These are phyloP conservation scores for Hepsetus odoe DNA, from an alignment of 2,113 vertebrate species.

Conservation along the genomic window DNA sequence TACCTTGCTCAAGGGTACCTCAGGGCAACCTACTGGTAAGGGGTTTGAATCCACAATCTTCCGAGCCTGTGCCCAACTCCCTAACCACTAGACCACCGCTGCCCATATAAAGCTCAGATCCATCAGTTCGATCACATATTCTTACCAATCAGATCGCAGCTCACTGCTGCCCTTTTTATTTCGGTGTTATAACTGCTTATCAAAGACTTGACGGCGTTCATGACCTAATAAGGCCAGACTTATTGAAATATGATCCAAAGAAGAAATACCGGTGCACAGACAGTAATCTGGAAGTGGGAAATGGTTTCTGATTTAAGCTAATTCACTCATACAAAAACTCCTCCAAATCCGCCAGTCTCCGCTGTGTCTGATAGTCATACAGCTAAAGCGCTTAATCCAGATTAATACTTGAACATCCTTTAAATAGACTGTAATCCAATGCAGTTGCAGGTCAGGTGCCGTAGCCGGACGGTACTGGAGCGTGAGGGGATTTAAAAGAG, in stretches of 20 bases:
- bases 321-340: conserved; percentile 1
- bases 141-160: no score
- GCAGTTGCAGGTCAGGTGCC: conserved; percentile 33
- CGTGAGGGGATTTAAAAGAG: background rate
- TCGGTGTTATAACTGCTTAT: no score
- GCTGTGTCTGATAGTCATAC: conserved; percentile 30
- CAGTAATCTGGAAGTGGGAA: background rate
- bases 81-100: no score
- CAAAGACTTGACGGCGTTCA: no score
- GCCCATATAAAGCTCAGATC: no score
- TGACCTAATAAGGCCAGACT: accelerated
- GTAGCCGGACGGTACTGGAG: background rate
- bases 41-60: no score
- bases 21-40: no score
- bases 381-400: conserved; percentile 47
- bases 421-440: conserved; percentile 57
- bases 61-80: no score
- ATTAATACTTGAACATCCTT: conserved; percentile 46
- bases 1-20: no score
- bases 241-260: background rate
- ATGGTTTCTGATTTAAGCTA: background rate
- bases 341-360: background rate
- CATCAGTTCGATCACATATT: no score
- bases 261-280: background rate
- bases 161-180: no score